These are phyloP conservation scores for Trachemys scripta DNA, from an alignment of 2,113 vertebrate genomes.

Conservation along the genomic window DNA sequence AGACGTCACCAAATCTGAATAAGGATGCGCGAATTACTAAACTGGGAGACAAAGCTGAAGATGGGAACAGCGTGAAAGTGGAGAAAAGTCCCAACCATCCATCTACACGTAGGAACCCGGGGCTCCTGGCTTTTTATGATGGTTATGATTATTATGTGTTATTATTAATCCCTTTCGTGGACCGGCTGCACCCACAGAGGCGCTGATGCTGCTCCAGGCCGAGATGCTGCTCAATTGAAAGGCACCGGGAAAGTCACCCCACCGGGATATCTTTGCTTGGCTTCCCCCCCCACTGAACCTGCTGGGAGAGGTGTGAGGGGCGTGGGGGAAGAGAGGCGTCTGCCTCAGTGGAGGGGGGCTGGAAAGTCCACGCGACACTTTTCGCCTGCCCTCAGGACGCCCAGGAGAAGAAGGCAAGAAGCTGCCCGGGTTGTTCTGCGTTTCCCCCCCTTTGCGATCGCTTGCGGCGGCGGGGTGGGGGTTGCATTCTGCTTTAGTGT, in stretches of 20 bases:
- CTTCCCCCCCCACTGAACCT: background rate
- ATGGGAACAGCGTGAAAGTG: slow-evolving; percentile 90
- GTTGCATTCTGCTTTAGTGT: background rate
- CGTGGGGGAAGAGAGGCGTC: background rate
- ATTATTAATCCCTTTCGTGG: slow-evolving; percentile 30
- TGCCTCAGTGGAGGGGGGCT: background rate
- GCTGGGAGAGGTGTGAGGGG: background rate
- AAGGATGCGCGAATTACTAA: slow-evolving; percentile 91
- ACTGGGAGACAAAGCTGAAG: slow-evolving; percentile 90
- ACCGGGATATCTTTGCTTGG: background rate
- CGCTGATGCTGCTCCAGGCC: background rate
- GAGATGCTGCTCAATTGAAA: background rate
- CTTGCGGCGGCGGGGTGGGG: slow-evolving; percentile 10
- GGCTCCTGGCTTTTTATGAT: slow-evolving; percentile 22
- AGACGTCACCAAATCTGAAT: slow-evolving; percentile 93
- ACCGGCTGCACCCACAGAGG: slow-evolving; percentile 52
- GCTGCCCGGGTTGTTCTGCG: slow-evolving; percentile 16
- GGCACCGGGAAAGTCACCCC: background rate
- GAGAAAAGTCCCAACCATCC: slow-evolving; percentile 81
- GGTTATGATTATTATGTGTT: slow-evolving; percentile 19
- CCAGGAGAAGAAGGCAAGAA: slow-evolving; percentile 59
- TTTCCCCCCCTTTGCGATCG: background rate
- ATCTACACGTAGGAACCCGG: slow-evolving; percentile 58
- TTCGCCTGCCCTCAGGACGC: slow-evolving; percentile 30
- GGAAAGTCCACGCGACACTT: background rate